Percentiles rank a stretch among this genome's conserved stretches.
Evolutionary conservation across 2,113 vertebrate species (phyloP).

Genomic region (Sterrhoptilus dennistouni): DNA sequence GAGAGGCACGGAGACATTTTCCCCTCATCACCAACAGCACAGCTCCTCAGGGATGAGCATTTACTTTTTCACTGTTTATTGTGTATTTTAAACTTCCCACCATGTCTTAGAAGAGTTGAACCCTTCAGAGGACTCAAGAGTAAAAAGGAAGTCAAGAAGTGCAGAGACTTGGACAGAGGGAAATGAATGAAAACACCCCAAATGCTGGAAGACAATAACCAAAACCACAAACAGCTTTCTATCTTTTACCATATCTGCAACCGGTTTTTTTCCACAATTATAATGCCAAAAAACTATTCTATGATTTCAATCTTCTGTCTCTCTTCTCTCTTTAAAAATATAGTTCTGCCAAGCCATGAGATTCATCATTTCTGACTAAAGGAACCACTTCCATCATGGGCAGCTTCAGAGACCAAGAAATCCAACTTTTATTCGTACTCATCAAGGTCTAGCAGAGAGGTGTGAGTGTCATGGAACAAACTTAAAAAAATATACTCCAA

Average conservation of each 20-base stretch:
- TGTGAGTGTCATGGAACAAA: neutral
- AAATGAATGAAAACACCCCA: neutral
- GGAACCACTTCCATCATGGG: neutral
- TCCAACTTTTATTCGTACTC: neutral
- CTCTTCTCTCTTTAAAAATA: neutral
- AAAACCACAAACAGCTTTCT: neutral
- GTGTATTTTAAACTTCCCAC: neutral
- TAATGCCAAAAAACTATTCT: neutral
- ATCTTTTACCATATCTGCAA: neutral
- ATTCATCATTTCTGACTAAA: neutral
- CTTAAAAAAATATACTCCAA: neutral
- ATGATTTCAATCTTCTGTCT: neutral
- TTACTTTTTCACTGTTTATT: neutral
- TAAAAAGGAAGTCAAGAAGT: neutral
- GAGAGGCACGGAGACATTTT: neutral
- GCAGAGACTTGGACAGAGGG: fast-evolving
- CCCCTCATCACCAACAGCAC: neutral
- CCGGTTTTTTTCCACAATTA: neutral
- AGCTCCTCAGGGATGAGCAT: neutral
- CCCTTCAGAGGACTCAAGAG: neutral
- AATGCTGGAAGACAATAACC: neutral
- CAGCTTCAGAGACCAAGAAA: neutral
- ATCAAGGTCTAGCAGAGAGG: neutral
- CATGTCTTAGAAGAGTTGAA: neutral
- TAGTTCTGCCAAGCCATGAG: neutral